Conservation (phyloP, 2,797 vertebrate genomes). For the Xenops minutus region DNA sequence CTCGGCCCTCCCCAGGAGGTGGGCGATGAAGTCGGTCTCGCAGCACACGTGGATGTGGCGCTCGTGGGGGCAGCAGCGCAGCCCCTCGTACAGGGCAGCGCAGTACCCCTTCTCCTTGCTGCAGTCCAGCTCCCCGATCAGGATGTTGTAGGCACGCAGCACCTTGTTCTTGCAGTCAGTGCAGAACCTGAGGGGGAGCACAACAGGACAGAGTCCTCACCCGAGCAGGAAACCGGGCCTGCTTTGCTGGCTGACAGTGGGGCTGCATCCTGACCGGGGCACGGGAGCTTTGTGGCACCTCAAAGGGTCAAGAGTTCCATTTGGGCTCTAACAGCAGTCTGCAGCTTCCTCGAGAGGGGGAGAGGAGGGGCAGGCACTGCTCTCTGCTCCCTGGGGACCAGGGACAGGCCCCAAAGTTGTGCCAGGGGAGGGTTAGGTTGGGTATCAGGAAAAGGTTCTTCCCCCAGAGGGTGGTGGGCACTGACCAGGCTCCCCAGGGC, state of each 20-base stretch:
- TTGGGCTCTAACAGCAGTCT: not conserved
- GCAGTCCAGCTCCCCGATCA: constrained; percentile 94
- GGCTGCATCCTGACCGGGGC: not conserved
- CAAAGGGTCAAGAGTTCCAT: not conserved
- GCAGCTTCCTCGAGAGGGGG: not conserved
- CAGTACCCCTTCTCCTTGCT: constrained; percentile 97
- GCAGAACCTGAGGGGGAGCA: constrained; percentile 83
- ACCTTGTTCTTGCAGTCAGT: constrained; percentile 98
- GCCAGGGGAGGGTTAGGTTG: not conserved
- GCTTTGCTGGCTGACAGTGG: too few relatives aligned
- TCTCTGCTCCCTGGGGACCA: not conserved
- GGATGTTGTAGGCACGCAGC: constrained; percentile 93
- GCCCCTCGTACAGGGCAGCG: constrained; percentile 91
- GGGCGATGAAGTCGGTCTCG: constrained; percentile 95
- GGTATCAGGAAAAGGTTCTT: not conserved
- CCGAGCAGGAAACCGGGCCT: not conserved
- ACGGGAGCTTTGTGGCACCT: not conserved
- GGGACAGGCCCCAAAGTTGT: not conserved
- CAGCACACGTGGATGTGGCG: constrained; percentile 95
- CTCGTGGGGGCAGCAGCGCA: constrained; percentile 94
- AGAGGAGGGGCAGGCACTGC: not conserved
- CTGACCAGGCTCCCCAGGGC: not conserved
- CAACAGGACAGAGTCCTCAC: not conserved
- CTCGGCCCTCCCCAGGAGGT: constrained; percentile 92
- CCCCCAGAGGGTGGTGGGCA: not conserved